Evolutionary conservation across 2,113 vertebrate genomes (phyloP).

Genomic region (Dipodomys ordii): DNA sequence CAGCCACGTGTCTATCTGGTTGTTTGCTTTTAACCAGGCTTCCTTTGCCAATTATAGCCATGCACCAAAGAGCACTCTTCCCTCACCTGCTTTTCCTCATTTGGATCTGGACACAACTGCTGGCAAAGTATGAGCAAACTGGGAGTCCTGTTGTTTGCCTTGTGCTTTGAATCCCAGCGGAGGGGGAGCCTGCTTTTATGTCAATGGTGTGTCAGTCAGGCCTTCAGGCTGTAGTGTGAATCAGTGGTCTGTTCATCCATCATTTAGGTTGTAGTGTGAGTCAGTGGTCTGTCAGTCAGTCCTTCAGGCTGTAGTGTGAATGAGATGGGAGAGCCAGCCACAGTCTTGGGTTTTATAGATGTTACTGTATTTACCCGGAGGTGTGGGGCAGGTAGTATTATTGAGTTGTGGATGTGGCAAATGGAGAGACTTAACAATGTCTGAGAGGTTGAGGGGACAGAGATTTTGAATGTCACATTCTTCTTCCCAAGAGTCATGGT

Average conservation of each 20-base stretch:
- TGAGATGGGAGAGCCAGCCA: neutral
- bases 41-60: neutral
- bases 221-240: no score
- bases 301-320: neutral
- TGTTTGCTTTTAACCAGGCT: constrained; percentile 29
- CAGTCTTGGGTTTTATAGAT: neutral
- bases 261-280: neutral
- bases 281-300: no score
- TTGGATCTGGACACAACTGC: neutral
- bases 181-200: neutral
- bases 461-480: neutral
- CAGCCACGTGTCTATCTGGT: neutral
- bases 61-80: neutral
- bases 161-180: neutral
- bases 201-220: neutral
- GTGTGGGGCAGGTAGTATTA: neutral
- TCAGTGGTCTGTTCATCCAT: no score
- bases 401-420: neutral
- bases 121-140: neutral
- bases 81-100: constrained; percentile 15
- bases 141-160: neutral
- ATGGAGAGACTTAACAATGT: neutral
- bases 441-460: neutral
- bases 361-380: neutral
- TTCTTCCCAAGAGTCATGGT: neutral